Evolutionary conservation across 2,113 vertebrate genomes (phyloP), one percentile per base, ranked within the genome.

Genomic region (Pseudorasbora parva): DNA sequence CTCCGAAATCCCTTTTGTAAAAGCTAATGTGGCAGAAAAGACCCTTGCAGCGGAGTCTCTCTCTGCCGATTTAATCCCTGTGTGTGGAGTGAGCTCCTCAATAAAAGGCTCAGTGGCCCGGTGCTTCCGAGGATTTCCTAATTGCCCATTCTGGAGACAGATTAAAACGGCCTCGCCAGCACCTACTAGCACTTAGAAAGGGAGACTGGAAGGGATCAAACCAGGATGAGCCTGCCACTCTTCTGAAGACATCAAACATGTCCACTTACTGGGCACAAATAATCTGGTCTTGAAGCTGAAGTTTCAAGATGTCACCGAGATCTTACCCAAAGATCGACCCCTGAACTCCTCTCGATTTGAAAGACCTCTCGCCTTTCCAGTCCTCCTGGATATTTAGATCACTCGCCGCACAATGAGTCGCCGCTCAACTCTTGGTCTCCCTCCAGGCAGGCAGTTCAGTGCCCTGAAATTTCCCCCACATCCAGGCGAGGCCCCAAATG

Each of bases 11-110:
- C 88, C 87, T 87, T 90, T 90, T 88, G 89, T 87, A 88, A 88
- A 88, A 91, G 87, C 89, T 90, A 90, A 90, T 91, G 88, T 91
- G 89, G 88, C 89, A 89, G 90, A 91, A 91, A 90, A 91, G 88
- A 86, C 88, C 84, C 88, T 89, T 89, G 82, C 83, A 89, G 72
- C 47, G 66, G 84, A 90, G 84, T 89, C 87, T 86, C 85, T 86
- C 86, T 85, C 56, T 74, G 87, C 75, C 81, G 37, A 82, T 85
- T 90, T 89, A 89, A 89, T 90, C 86, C 85, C 81, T 76, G 83
- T 86, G 87, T 89, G 84, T 69, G 19, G 49, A 81, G 86, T 82
- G 82, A 88, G 79, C 85, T 86, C 51, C 47, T 69, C 49, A 62
- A 87, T 87, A 87, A 90, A 89, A 73, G 82, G 84, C 81, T 86